phyloP scores from a whole-genome alignment of 2,797 vertebrate species.

The Myripristis jacobus region DNA sequence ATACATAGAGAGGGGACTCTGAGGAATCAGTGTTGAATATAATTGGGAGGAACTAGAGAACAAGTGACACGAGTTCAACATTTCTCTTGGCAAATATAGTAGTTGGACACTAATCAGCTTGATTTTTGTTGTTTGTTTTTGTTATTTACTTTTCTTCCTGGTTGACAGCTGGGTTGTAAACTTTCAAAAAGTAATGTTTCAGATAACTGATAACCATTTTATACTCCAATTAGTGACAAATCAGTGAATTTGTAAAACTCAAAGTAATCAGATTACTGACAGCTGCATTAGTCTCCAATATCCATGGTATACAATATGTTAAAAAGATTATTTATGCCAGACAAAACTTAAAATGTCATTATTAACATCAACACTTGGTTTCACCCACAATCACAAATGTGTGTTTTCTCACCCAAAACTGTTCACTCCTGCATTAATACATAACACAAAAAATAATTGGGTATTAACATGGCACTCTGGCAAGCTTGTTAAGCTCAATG shows the following conservation, averaged over 20 bases:
- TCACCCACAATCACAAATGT: background rate
- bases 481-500: background rate
- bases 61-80: too few relatives aligned
- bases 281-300: background rate
- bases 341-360: background rate
- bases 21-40: too few relatives aligned
- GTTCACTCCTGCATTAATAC: background rate
- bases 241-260: too few relatives aligned
- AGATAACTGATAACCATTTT: background rate
- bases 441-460: slow-evolving; percentile 1
- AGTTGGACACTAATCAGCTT: too few relatives aligned
- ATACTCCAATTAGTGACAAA: background rate
- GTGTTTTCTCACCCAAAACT: background rate
- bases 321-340: background rate
- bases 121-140: too few relatives aligned
- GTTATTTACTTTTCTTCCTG: too few relatives aligned
- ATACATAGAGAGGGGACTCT: too few relatives aligned
- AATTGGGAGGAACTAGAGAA: too few relatives aligned
- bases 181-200: background rate
- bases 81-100: too few relatives aligned
- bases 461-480: slow-evolving; percentile 1
- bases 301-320: background rate
- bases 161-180: too few relatives aligned
- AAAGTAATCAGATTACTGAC: background rate
- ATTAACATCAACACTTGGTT: background rate